A percentile compares a stretch with the other conserved stretches of the same genome.
These are phyloP conservation scores for Drosophila saltans DNA, from an alignment of 1,140 invertebrate species.

Conservation along the genomic window DNA sequence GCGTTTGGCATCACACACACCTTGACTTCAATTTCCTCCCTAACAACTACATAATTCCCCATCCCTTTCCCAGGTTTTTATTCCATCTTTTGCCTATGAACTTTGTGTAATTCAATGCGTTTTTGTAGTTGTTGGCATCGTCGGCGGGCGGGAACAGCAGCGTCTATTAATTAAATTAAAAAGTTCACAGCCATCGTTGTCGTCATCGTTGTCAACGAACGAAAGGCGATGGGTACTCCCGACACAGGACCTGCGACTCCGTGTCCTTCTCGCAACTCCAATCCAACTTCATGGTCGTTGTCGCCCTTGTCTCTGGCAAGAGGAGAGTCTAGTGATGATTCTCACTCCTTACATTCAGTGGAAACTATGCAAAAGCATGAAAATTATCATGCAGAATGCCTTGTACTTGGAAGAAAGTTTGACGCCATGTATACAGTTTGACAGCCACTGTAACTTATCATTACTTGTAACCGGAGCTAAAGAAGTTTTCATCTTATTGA, in stretches of 20 bases:
- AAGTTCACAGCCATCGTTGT: constrained; percentile 61
- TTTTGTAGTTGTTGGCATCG: constrained; percentile 20
- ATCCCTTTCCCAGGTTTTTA: constrained; percentile 12
- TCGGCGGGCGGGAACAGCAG: constrained; percentile 19
- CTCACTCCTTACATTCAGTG: not conserved
- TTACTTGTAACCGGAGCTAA: not conserved
- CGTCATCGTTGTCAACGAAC: constrained; percentile 18
- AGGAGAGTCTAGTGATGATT: not conserved
- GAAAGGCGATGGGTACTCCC: constrained; percentile 9
- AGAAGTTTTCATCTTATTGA: not conserved
- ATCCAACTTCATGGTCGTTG: constrained; percentile 19
- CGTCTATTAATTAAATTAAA: constrained; percentile 51
- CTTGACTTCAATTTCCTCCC: constrained; percentile 25
- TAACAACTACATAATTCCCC: constrained; percentile 3
- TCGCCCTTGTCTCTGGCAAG: not conserved
- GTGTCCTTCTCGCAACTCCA: constrained; percentile 16
- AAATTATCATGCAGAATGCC: constrained; percentile 47
- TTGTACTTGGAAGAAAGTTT: not conserved
- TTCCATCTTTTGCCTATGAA: constrained; percentile 35
- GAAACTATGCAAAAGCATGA: constrained; percentile 68
- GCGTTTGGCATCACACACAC: constrained; percentile 36
- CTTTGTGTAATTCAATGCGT: constrained; percentile 75
- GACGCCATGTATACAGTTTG: not conserved
- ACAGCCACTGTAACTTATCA: constrained; percentile 4
- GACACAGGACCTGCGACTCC: not conserved